A percentile compares a stretch with the other conserved stretches of the same genome.
These are phyloP conservation scores for Caiman crocodilus DNA, from an alignment of 2,797 vertebrate genomes.

Conservation along the genomic window DNA sequence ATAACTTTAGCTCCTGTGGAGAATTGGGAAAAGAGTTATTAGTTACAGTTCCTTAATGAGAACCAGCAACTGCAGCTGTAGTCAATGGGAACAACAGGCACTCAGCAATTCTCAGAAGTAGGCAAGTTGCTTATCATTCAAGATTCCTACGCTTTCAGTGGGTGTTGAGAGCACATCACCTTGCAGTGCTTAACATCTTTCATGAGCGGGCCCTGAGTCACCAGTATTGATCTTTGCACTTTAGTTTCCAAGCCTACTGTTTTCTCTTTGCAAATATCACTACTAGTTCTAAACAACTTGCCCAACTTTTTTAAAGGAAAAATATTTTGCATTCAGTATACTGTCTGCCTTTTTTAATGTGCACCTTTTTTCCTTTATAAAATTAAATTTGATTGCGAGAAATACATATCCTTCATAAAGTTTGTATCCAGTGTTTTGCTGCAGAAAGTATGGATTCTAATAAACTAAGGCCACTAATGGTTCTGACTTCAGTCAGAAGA, in stretches of 20 bases:
- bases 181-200: background rate
- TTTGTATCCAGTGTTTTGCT: conserved; percentile 43
- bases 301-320: background rate
- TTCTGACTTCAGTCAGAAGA: background rate
- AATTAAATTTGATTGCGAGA: background rate
- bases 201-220: background rate
- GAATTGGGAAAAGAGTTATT: background rate
- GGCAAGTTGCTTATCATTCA: background rate
- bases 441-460: background rate
- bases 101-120: background rate
- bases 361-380: conserved; percentile 2
- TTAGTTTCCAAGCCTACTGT: background rate
- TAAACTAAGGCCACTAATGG: background rate
- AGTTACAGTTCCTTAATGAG: background rate
- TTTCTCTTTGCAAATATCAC: background rate
- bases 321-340: conserved; percentile 25
- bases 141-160: background rate
- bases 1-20: background rate
- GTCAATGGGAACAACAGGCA: background rate
- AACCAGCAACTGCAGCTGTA: background rate
- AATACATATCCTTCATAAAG: background rate
- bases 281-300: background rate
- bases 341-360: conserved; percentile 21
- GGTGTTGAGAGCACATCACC: background rate
- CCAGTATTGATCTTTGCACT: background rate